phyloP scores from a whole-genome alignment of 2,888 invertebrate genomes.

The Siphonodentalium dalli region DNA sequence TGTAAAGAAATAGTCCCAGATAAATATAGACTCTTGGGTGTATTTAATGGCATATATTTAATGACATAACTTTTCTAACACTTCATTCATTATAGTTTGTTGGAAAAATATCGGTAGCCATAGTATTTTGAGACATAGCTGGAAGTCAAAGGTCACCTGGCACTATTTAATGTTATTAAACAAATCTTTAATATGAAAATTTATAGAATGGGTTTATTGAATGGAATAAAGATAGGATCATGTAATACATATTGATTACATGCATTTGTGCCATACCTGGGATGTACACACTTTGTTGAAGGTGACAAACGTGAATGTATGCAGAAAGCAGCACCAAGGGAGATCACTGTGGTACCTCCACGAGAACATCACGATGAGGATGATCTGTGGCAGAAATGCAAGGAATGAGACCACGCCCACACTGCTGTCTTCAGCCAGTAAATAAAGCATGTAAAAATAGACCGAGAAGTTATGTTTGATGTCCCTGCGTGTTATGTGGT shows the following conservation, averaged over 20 bases:
- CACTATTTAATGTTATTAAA: no score
- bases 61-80: no score
- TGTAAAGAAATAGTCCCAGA: no score
- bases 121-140: no score
- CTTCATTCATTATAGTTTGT: no score
- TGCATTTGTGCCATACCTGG: constrained; percentile 69
- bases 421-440: constrained; percentile 63
- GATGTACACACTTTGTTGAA: constrained; percentile 97
- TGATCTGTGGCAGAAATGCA: constrained; percentile 75
- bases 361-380: constrained; percentile 61
- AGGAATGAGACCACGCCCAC: constrained; percentile 71
- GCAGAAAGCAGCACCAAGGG: constrained; percentile 82
- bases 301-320: constrained; percentile 86
- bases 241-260: neutral
- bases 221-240: neutral
- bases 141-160: no score
- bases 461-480: constrained; percentile 95
- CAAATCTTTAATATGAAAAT: no score
- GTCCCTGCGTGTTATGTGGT: constrained; percentile 88
- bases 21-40: no score
- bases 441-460: constrained; percentile 90
- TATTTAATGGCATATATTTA: no score
- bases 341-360: constrained; percentile 69
- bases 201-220: no score
- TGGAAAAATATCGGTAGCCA: no score